Percentiles rank a stretch among this genome's conserved stretches.
Evolutionary conservation across 2,888 invertebrate species (phyloP).

Genomic region (Ephialtes manifestator): DNA sequence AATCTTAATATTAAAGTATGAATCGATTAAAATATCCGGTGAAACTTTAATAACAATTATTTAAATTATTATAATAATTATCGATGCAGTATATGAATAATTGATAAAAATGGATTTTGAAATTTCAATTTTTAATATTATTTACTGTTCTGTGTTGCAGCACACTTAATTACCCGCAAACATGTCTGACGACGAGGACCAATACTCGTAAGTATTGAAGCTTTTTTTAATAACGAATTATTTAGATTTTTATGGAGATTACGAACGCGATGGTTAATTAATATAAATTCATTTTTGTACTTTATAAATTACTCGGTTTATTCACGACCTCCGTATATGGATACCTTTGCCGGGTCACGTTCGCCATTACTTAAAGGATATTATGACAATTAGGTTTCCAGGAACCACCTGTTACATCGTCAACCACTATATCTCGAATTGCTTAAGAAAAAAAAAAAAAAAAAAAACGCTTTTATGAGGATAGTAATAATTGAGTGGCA

Average conservation of each 20-base stretch:
- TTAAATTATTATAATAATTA: not conserved
- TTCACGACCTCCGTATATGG: slow-evolving; percentile 7
- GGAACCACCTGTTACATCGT: slow-evolving; percentile 38
- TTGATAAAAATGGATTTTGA: not conserved
- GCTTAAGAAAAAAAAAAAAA: slow-evolving; percentile 4
- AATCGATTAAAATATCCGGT: too few species aligned
- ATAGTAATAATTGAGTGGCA: slow-evolving; percentile 59
- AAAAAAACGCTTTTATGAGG: slow-evolving; percentile 14
- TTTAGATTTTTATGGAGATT: not conserved
- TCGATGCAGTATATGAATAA: not conserved
- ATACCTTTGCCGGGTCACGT: not conserved
- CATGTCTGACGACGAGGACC: slow-evolving; percentile 98
- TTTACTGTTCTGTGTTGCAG: slow-evolving; percentile 86
- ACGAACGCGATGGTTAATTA: not conserved
- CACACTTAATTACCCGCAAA: slow-evolving; percentile 89
- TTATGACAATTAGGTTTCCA: slow-evolving; percentile 62
- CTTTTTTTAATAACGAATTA: not conserved
- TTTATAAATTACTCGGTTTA: not conserved
- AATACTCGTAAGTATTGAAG: slow-evolving; percentile 94
- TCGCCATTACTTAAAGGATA: not conserved
- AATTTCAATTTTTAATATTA: slow-evolving; percentile 33
- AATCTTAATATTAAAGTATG: too few species aligned
- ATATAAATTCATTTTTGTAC: not conserved
- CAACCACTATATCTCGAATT: slow-evolving; percentile 30
- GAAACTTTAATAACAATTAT: too few species aligned